Evolutionary conservation across 2,797 vertebrate genomes (phyloP), one percentile per base, ranked within the genome.

Genomic region (Myotis planiceps): DNA sequence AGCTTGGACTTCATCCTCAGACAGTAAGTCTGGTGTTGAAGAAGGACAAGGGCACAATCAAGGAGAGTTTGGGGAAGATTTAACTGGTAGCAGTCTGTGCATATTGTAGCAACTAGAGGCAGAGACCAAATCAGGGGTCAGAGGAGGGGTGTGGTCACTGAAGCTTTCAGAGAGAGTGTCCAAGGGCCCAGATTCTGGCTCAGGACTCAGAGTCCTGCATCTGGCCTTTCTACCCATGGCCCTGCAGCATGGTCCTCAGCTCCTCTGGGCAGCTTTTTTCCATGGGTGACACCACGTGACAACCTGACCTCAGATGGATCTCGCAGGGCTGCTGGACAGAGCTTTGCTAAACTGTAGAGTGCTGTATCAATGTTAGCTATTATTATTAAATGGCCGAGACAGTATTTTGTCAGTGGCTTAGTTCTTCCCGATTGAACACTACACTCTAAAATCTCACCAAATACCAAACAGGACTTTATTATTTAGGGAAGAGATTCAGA

Each of bases 401-500:
- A 89, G 94, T 94, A 92, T 96, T 98, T 97, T 89, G 95, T 79
- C 93, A 96, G 49, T 13, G 3, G n/a, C 94, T 92, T 97, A 95
- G 84, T 96, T 97, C 74, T 78, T 88, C 94, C 94, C 16, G 12
- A 49, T 23, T 97, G 97, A 79, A 88, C 95, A 91, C 32, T 60
- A 68, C 2, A 82, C 21, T 72, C 90, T 39, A 60, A 78, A 78
- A 18, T 71, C 95, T 96, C 68, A 69, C 65, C 94, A 94, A 97
- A 96, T 76, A 94, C 88, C 71, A 94, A 92, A 96, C 51, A 92
- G 94, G 92, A 90, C 93, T 80, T 83, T 79, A 92, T 96, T 97
- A 95, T 97, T 97, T 96, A 92, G 92, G 95, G 63, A 97, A 97
- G 81, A 95, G 96, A 97, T 96, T 96, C 95, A 60, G 88, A 47